Conservation (phyloP, 2,113 vertebrate species). For the Poeciliopsis prolifica region DNA sequence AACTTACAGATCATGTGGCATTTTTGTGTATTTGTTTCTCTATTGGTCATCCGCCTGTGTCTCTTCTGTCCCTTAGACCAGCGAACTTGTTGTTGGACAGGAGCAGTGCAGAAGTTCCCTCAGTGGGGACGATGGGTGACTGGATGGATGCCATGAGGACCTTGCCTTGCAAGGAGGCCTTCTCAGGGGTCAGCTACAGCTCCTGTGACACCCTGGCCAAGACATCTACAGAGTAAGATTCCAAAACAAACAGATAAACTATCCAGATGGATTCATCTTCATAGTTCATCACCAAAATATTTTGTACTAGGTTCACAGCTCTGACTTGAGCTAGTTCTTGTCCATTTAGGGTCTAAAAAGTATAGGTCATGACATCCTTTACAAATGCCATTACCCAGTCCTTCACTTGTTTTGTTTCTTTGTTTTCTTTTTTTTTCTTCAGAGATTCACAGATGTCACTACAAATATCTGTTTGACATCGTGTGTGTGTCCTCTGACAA, state of each 20-base stretch:
- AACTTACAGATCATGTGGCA: neutral
- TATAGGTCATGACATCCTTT: no score
- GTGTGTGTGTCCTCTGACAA: no score
- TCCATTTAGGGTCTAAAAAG: no score
- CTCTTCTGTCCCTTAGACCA: constrained; percentile 77
- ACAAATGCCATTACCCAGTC: no score
- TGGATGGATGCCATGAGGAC: constrained; percentile 94
- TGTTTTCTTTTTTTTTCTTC: no score
- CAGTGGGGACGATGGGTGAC: constrained; percentile 86
- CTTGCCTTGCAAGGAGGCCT: constrained; percentile 93
- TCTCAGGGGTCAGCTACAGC: constrained; percentile 94
- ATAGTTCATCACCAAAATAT: no score
- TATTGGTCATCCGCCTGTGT: neutral
- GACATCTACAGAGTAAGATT: constrained; percentile 94
- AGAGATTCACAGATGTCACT: no score
- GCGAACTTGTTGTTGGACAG: constrained; percentile 94
- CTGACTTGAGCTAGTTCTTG: no score
- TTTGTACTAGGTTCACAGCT: no score
- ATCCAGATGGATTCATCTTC: no score
- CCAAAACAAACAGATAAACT: constrained; percentile 35
- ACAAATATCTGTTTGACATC: no score
- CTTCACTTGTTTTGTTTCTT: no score
- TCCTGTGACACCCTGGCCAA: constrained; percentile 97
- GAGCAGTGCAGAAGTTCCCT: constrained; percentile 87
- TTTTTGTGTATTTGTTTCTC: neutral